These are phyloP conservation scores for Himalopsyche phryganea DNA, from an alignment of 1,140 invertebrate species.

Conservation along the genomic window DNA sequence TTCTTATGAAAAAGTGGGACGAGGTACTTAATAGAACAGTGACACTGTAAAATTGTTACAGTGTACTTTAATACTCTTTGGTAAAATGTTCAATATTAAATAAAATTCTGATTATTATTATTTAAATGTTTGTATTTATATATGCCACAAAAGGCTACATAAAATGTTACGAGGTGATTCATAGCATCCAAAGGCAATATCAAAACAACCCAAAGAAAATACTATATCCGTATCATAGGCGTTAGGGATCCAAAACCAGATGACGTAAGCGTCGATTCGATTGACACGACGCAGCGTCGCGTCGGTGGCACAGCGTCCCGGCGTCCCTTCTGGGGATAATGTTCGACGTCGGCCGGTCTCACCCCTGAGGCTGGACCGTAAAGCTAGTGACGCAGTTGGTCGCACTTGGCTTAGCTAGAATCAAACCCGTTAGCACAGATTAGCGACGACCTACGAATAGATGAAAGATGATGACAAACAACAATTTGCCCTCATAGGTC, in stretches of 20 bases:
- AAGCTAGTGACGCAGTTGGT: conserved; percentile 21
- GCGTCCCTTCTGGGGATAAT: not conserved
- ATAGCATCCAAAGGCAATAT: too few relatives aligned
- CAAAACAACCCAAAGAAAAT: not conserved
- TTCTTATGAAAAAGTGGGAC: too few relatives aligned
- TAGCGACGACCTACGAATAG: not conserved
- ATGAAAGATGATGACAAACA: not conserved
- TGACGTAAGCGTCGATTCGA: not conserved
- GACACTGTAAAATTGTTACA: too few relatives aligned
- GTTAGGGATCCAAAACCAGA: not conserved
- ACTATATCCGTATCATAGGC: not conserved
- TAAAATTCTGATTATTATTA: too few relatives aligned
- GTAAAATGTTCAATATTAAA: too few relatives aligned
- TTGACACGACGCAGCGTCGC: not conserved
- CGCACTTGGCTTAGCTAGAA: conserved; percentile 16
- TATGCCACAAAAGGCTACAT: too few relatives aligned
- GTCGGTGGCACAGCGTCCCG: not conserved
- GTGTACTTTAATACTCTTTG: too few relatives aligned
- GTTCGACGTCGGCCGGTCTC: not conserved
- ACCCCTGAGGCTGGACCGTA: not conserved
- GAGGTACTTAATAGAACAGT: too few relatives aligned
- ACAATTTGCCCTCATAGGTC: not conserved
- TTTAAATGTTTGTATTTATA: too few relatives aligned
- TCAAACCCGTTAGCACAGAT: conserved; percentile 22
- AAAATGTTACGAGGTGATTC: too few relatives aligned